A percentile compares a stretch with the other conserved stretches of the same genome.
Evolutionary conservation across 1,140 invertebrate genomes (phyloP).

Genomic region (Popillia japonica): DNA sequence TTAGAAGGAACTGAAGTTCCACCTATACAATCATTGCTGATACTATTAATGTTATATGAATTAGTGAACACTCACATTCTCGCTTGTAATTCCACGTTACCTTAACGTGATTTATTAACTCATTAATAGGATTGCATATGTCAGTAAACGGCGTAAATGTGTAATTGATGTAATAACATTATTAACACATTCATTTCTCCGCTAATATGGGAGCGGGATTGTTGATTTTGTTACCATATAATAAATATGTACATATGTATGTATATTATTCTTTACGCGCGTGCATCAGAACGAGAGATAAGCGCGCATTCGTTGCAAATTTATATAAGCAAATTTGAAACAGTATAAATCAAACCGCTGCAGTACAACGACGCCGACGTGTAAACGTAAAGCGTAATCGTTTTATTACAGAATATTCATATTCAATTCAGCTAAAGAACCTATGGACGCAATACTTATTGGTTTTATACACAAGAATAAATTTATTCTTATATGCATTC

Average conservation of each 20-base stretch:
- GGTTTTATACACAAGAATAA: too few relatives aligned
- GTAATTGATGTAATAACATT: constrained; percentile 33
- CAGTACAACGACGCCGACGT: too few relatives aligned
- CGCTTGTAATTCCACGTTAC: neutral
- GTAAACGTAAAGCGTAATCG: too few relatives aligned
- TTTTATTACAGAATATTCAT: too few relatives aligned
- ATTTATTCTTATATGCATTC: too few relatives aligned
- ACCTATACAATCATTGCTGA: neutral
- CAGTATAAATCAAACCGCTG: neutral
- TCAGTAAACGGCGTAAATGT: constrained; percentile 21
- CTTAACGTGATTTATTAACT: constrained; percentile 31
- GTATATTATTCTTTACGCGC: neutral
- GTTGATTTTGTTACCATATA: constrained; percentile 1
- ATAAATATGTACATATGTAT: constrained; percentile 19
- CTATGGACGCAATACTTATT: too few relatives aligned
- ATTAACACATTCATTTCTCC: constrained; percentile 18
- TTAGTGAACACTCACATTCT: constrained; percentile 16
- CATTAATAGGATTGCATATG: constrained; percentile 23
- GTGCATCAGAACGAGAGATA: neutral
- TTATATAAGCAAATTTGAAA: neutral
- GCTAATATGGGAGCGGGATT: neutral
- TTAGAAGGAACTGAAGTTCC: neutral
- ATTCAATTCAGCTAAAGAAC: too few relatives aligned
- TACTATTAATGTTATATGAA: neutral
- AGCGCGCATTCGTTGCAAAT: neutral